phyloP scores from a whole-genome alignment of 2,797 vertebrate species.

The Phrynocephalus guinanensis region DNA sequence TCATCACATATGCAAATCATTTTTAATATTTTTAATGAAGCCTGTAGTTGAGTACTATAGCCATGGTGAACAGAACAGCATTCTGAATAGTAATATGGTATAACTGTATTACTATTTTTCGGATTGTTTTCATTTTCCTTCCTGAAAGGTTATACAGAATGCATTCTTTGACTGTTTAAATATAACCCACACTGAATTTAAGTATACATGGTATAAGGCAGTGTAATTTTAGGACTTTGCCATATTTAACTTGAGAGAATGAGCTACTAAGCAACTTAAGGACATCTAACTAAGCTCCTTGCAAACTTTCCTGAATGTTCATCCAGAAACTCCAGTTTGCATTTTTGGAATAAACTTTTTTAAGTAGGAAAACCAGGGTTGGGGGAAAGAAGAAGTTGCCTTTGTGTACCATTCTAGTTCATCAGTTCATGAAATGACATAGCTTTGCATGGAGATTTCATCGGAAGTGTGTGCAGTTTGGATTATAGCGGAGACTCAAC shows the following conservation, averaged over 20 bases:
- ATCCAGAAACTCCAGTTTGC: neutral
- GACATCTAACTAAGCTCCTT: neutral
- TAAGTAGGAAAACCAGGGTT: neutral
- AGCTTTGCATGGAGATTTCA: conserved; percentile 25
- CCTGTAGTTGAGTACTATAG: no score
- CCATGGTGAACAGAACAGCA: no score
- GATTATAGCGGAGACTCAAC: conserved; percentile 16
- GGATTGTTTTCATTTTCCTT: neutral
- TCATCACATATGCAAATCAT: neutral
- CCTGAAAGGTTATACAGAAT: neutral
- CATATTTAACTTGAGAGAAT: neutral
- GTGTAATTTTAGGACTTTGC: conserved; percentile 10
- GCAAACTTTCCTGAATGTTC: neutral
- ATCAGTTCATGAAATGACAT: conserved; percentile 42
- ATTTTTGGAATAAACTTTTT: neutral
- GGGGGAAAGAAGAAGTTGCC: no score
- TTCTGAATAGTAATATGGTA: no score
- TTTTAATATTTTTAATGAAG: neutral
- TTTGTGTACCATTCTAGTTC: conserved; percentile 24
- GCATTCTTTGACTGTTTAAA: neutral
- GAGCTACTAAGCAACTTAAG: neutral
- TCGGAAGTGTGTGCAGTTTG: neutral
- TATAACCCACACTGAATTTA: conserved; percentile 5
- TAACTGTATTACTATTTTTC: no score
- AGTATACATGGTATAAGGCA: conserved; percentile 24